phyloP scores from a whole-genome alignment of 2,113 vertebrate genomes.

The Chelonoidis abingdonii region DNA sequence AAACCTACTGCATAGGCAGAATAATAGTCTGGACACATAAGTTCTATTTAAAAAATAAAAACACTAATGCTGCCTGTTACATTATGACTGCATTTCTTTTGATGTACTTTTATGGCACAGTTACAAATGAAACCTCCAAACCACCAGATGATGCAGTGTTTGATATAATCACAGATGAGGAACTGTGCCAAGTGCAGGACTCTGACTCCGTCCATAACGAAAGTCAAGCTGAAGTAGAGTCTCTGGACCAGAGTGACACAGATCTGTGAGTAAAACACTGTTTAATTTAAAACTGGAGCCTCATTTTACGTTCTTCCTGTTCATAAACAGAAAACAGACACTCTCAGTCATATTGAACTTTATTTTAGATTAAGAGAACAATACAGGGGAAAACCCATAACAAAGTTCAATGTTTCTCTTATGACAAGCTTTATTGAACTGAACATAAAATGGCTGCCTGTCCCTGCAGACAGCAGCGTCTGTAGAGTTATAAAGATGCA shows the following conservation, averaged over 20 bases:
- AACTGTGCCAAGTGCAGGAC: constrained; percentile 87
- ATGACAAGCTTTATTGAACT: not conserved
- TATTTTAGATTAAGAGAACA: not conserved
- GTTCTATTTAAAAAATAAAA: not conserved
- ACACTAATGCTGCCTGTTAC: not conserved
- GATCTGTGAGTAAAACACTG: constrained; percentile 85
- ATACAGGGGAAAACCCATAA: not conserved
- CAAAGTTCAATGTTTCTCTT: not conserved
- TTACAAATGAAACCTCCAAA: constrained; percentile 65
- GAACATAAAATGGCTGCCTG: not conserved
- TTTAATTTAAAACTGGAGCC: not conserved
- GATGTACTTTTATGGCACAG: constrained; percentile 39
- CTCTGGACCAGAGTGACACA: constrained; percentile 77
- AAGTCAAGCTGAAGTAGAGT: constrained; percentile 80
- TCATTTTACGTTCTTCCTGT: not conserved
- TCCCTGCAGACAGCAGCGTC: not conserved
- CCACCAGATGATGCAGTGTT: constrained; percentile 87
- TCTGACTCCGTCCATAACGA: constrained; percentile 80
- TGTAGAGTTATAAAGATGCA: not conserved
- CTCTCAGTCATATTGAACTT: not conserved
- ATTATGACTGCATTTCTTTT: not conserved
- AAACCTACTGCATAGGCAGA: not conserved
- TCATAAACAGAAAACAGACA: not conserved
- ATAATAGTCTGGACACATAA: not conserved
- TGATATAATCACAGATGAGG: constrained; percentile 97